Evolutionary conservation across 1,140 invertebrate genomes (phyloP), one percentile per base, ranked within the genome.

Genomic region (Drosophila bipectinata): DNA sequence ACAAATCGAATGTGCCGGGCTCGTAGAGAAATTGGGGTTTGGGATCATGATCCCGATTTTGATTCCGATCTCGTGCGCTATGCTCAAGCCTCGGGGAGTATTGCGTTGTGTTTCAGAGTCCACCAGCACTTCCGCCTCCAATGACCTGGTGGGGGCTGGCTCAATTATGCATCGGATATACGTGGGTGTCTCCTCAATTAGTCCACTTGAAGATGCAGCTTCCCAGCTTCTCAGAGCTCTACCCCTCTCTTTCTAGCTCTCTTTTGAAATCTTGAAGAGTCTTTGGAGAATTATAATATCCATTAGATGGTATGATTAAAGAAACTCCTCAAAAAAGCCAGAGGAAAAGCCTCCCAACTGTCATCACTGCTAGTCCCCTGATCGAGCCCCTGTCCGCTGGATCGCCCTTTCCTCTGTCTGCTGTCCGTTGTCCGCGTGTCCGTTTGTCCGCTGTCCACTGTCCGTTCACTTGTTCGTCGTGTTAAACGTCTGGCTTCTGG

Each of bases 251-350:
- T 4, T 15, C 14, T 44, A 15, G 7, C 12, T 10, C 9, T 14
- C 26, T 28, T 26, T 49, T 53, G 1, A 18, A 18, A 18, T 18
- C 18, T 18, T 18, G 18, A 18, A 28, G 44, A 37, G 51, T 59
- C 24, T 51, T 44, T 58, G 34, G 15, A 44, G 51, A 21, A 21
- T 28, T 7, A 0, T 0, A 28, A 28, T 28, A 28, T 28, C 6
- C 6, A 28, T 6, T 28, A 28, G 4, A 6, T 28, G 5, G 5
- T 28, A 1, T 3, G 21, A 21, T 28, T 28, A 28, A 66, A 88
- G 79, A 79, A 79, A 77, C 88, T 83, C 79, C 64, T 55, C 64
- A 83, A 83, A 88, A 88, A 88, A 72, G 72, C 58, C 76, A 74
- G 53, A 64, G 79, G 79, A 88, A 88, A 88, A 72, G 72, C 58